phyloP scores from a whole-genome alignment of 2,888 invertebrate genomes.

The Apotomis turbidana region DNA sequence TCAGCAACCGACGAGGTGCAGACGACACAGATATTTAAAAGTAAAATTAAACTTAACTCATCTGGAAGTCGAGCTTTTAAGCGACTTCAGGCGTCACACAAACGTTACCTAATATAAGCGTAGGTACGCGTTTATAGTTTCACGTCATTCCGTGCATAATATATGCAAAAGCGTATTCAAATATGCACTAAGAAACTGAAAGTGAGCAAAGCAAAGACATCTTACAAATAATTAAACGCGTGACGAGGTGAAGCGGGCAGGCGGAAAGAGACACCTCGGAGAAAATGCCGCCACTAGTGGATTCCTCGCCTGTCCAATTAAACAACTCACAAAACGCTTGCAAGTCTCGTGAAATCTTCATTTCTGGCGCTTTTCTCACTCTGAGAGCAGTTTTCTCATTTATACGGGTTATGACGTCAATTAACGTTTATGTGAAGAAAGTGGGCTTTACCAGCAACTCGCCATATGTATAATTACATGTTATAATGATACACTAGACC shows the following conservation, averaged over 20 bases:
- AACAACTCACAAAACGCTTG: slow-evolving; percentile 35
- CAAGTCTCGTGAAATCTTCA: slow-evolving; percentile 36
- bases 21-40: no score
- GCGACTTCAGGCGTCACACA: background rate
- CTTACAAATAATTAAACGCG: slow-evolving; percentile 43
- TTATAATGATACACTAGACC: background rate
- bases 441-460: background rate
- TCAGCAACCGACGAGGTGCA: no score
- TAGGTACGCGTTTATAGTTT: background rate
- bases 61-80: no score
- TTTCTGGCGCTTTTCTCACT: slow-evolving; percentile 36
- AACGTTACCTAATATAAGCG: background rate
- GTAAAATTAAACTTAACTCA: no score
- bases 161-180: slow-evolving; percentile 32
- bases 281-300: slow-evolving; percentile 42
- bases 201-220: slow-evolving; percentile 33
- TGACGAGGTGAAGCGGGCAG: slow-evolving; percentile 36
- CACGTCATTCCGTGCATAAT: slow-evolving; percentile 23
- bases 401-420: slow-evolving; percentile 1
- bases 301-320: slow-evolving; percentile 45
- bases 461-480: background rate
- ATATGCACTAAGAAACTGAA: slow-evolving; percentile 38
- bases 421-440: slow-evolving; percentile 3
- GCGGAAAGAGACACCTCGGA: slow-evolving; percentile 41
- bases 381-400: slow-evolving; percentile 24